phyloP scores from a whole-genome alignment of 2,888 invertebrate genomes.

The Microdon myrmicae region DNA sequence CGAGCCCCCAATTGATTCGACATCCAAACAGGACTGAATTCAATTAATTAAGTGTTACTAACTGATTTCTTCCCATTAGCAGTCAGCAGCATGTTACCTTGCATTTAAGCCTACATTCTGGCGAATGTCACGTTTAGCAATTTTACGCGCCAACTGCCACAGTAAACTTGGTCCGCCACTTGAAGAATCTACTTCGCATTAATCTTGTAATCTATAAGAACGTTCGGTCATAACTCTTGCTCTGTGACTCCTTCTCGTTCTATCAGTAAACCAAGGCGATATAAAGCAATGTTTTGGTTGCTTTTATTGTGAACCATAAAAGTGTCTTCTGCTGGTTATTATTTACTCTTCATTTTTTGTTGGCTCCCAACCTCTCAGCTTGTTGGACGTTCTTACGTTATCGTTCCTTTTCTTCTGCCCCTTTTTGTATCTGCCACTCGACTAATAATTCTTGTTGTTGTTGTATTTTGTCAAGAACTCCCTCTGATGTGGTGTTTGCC shows the following conservation, averaged over 20 bases:
- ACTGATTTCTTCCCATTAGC: too few relatives aligned
- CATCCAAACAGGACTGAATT: too few relatives aligned
- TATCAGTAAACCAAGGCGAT: too few relatives aligned
- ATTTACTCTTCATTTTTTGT: constrained; percentile 43
- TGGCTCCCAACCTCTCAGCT: constrained; percentile 8
- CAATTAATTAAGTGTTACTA: too few relatives aligned
- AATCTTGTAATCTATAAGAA: constrained; percentile 31
- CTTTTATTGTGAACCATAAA: constrained; percentile 22
- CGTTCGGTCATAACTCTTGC: constrained; percentile 19
- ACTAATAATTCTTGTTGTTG: constrained; percentile 47
- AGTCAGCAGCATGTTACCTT: too few relatives aligned
- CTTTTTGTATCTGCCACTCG: constrained; percentile 35
- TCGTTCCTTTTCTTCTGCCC: constrained; percentile 23
- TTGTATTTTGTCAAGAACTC: constrained; percentile 26
- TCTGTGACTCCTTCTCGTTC: too few relatives aligned
- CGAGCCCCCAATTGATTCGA: too few relatives aligned
- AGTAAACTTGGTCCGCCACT: constrained; percentile 1
- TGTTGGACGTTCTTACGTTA: constrained; percentile 1
- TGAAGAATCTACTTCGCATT: constrained; percentile 22
- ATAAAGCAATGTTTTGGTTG: too few relatives aligned
- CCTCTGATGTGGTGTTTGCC: constrained; percentile 57
- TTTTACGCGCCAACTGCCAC: too few relatives aligned
- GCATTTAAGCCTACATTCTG: too few relatives aligned
- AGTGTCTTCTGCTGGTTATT: constrained; percentile 47
- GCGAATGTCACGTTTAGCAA: too few relatives aligned